phyloP scores from a whole-genome alignment of 2,888 invertebrate genomes.

The Torymus tubicola region DNA sequence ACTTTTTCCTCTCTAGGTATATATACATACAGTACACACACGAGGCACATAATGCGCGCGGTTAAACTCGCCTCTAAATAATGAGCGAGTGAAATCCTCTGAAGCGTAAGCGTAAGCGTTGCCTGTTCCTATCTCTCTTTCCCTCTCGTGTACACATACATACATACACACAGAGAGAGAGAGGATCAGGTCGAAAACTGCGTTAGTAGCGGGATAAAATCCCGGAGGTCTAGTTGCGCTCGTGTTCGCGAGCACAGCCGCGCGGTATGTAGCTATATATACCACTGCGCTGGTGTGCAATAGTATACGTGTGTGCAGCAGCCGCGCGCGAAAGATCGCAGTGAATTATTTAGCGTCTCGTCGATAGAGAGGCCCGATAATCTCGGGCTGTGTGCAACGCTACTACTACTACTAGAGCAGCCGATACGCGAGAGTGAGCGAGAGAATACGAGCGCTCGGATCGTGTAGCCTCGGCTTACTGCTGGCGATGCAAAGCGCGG shows the following conservation, averaged over 20 bases:
- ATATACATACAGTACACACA: not conserved
- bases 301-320: not conserved
- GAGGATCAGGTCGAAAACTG: slow-evolving; percentile 19
- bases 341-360: slow-evolving; percentile 54
- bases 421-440: not conserved
- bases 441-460: slow-evolving; percentile 22
- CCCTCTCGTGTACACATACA: not conserved
- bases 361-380: slow-evolving; percentile 50
- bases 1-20: not conserved
- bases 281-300: not conserved
- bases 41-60: not conserved
- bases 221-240: slow-evolving; percentile 35
- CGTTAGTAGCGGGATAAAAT: slow-evolving; percentile 29
- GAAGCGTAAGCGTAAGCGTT: not conserved
- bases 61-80: slow-evolving; percentile 26
- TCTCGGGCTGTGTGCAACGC: slow-evolving; percentile 30
- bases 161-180: not conserved
- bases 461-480: slow-evolving; percentile 39
- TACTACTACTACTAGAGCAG: not conserved
- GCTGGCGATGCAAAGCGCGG: slow-evolving; percentile 45
- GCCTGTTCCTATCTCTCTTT: not conserved
- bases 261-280: too few relatives aligned
- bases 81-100: slow-evolving; percentile 31
- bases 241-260: not conserved
- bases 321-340: slow-evolving; percentile 31